Percentiles rank a stretch among this genome's conserved stretches.
phyloP scores from a whole-genome alignment of 2,113 vertebrate species.

The Nothobranchius kuhntae region DNA sequence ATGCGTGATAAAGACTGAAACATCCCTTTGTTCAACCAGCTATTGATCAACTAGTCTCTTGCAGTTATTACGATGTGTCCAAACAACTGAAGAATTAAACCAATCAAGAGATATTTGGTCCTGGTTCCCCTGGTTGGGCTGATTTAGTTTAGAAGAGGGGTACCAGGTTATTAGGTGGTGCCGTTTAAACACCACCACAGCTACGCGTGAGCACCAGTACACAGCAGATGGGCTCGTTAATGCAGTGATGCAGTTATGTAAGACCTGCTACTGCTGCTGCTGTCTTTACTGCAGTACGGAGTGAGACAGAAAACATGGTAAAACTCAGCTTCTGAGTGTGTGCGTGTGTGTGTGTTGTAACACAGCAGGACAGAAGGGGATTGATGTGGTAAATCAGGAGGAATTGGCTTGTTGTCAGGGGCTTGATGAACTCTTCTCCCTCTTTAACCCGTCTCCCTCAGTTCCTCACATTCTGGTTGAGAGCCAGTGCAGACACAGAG shows the following conservation, averaged over 20 bases:
- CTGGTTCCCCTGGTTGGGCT: constrained; percentile 13
- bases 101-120: not conserved
- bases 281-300: constrained; percentile 58
- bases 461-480: constrained; percentile 43
- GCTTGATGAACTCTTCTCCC: constrained; percentile 64
- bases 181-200: constrained; percentile 37
- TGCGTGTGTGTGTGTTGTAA: not conserved
- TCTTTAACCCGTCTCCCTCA: constrained; percentile 63
- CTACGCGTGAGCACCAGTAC: constrained; percentile 55
- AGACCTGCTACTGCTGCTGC: constrained; percentile 60
- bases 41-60: too few species aligned
- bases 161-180: constrained; percentile 16
- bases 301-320: constrained; percentile 18
- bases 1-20: too few species aligned
- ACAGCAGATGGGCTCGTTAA: constrained; percentile 74
- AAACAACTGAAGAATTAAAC: not conserved
- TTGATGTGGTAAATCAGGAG: constrained; percentile 56
- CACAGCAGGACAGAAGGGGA: constrained; percentile 33
- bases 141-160: constrained; percentile 3
- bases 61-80: too few species aligned
- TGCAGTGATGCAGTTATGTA: constrained; percentile 73
- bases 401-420: constrained; percentile 67
- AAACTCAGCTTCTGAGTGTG: constrained; percentile 17
- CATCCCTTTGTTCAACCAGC: too few species aligned
- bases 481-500: constrained; percentile 39